Base-by-base conservation (phyloP, 2,113 vertebrate genomes). In the Pygoscelis antarcticus region DNA sequence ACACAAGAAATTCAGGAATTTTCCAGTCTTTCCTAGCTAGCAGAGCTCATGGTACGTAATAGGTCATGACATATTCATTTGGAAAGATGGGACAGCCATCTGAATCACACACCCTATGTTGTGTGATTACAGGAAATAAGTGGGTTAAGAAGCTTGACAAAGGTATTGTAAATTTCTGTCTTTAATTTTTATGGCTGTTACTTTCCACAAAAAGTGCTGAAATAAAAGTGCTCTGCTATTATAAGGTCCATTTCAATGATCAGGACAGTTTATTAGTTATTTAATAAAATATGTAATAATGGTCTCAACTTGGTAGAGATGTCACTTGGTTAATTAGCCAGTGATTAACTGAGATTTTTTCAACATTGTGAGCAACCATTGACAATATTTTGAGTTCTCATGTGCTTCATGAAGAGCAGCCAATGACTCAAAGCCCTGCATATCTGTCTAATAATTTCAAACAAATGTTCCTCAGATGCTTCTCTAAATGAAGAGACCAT, bases 31-130 rank as follows among this genome's bases (percentile, higher is more conserved):
- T 69, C 7, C 10, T 16, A 36, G 16, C 7, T 57, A 36, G 13
- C 1, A 77, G 15, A 83, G 7, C 5, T 89, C 4, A 3, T 2
- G 0, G 3, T 64, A 49, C 26, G 6, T 21, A 68, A 40, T 15
- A 68, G 38, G 57, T 26, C 1, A 5, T 57, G 32, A 86, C 66
- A 70, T 57, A 51, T 10, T 70, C 5, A 23, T 75, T 86, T 79
- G 6, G 25, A 58, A 83, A 66, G 7, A 38, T 26, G 7, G 4
- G 13, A 38, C 12, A 80, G 22, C 3, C 1, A 36, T 36, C 36
- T 36, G 36, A 36, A 36, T 36, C 36, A 36, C 36, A 36, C 36
- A 0, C 15, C 29, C 0, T 58, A 7, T n/a, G 4, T 36, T 55
- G 15, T 38, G 10, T 13, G 8, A 69, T 61, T 81, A 32, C 2